Percentiles rank a stretch among this genome's conserved stretches.
Evolutionary conservation across 64 coral and sea anemone species (phyloP).

Genomic region (Actinia equina): DNA sequence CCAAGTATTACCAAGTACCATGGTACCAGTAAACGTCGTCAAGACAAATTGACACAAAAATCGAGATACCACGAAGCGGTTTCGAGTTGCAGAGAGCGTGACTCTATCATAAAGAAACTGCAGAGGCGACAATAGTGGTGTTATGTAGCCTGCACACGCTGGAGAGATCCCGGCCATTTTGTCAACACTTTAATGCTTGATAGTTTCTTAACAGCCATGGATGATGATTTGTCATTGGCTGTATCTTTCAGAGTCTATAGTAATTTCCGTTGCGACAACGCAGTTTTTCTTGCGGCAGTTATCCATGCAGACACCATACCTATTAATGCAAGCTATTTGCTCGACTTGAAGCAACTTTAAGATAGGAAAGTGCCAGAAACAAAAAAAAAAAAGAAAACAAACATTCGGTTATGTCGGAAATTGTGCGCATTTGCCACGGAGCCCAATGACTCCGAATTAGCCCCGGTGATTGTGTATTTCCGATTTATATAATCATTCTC

Average conservation of each 20-base stretch:
- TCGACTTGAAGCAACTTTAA: background rate
- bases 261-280: background rate
- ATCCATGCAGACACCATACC: background rate
- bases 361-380: background rate
- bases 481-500: slow-evolving; percentile 7
- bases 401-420: background rate
- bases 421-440: background rate
- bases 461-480: background rate
- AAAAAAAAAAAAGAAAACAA: too few relatives aligned
- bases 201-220: background rate
- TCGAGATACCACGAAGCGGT: background rate
- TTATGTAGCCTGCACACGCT: background rate
- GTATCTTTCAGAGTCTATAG: background rate
- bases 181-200: background rate
- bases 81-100: background rate
- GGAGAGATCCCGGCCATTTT: background rate
- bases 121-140: background rate
- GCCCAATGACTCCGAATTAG: background rate
- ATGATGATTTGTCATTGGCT: background rate
- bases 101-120: background rate
- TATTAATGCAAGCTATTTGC: background rate
- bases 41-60: too few relatives aligned
- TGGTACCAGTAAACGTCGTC: too few relatives aligned
- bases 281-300: background rate
- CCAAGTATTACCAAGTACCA: too few relatives aligned